Conservation (phyloP, 2,797 vertebrate genomes). For the Pseudochaenichthys georgianus region DNA sequence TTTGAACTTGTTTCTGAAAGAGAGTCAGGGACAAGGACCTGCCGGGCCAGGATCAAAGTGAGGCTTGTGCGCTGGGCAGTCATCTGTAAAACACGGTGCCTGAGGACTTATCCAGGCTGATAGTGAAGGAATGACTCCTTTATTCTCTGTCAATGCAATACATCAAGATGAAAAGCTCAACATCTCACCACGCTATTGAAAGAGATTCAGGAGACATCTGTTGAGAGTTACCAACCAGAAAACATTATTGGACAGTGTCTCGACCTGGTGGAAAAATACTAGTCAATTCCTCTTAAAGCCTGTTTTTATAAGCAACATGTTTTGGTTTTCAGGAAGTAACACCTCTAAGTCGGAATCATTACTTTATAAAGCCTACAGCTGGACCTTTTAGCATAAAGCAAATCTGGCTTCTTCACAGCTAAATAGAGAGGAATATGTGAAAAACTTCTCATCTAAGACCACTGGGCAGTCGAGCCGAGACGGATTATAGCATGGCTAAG, state of each 20-base stretch:
- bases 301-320: constrained; percentile 25
- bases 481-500: constrained; percentile 63
- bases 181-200: constrained; percentile 40
- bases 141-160: constrained; percentile 31
- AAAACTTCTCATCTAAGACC: constrained; percentile 46
- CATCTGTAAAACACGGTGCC: constrained; percentile 67
- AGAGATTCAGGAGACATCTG: constrained; percentile 36
- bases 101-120: constrained; percentile 52
- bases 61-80: constrained; percentile 45
- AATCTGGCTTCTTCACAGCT: constrained; percentile 43
- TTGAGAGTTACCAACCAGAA: constrained; percentile 21
- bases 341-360: constrained; percentile 45
- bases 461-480: constrained; percentile 49
- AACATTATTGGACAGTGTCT: constrained; percentile 39
- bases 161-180: constrained; percentile 53
- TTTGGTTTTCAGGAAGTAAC: constrained; percentile 29
- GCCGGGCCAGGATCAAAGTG: constrained; percentile 67
- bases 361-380: constrained; percentile 41
- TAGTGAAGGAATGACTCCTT: constrained; percentile 46
- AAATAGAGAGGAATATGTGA: constrained; percentile 44
- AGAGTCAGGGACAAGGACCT: constrained; percentile 68
- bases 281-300: constrained; percentile 18
- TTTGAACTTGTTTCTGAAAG: constrained; percentile 57
- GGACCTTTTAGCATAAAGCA: constrained; percentile 37
- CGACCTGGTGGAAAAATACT: constrained; percentile 22